Evolutionary conservation across 2,888 invertebrate species (phyloP).

Genomic region (Acholoe squamosa): DNA sequence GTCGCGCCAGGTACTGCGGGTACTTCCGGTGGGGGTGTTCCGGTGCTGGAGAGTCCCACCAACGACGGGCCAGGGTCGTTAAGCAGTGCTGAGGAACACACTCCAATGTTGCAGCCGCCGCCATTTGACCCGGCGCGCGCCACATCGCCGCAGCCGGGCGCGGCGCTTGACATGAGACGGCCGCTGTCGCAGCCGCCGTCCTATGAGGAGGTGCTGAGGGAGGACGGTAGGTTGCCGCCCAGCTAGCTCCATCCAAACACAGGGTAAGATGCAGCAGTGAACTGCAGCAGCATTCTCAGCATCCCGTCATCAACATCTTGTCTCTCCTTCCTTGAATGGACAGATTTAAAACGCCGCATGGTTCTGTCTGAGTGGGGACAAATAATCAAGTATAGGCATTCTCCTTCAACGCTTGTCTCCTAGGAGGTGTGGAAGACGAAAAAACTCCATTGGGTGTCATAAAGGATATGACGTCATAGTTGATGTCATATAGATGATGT

Average conservation of each 20-base stretch:
- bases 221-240: slow-evolving; percentile 58
- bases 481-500: background rate
- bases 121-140: background rate
- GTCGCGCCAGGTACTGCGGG: background rate
- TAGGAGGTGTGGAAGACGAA: too few relatives aligned
- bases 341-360: too few relatives aligned
- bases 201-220: slow-evolving; percentile 65
- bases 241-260: background rate
- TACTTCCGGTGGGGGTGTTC: background rate
- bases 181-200: slow-evolving; percentile 64
- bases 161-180: background rate
- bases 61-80: slow-evolving; percentile 8
- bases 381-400: too few relatives aligned
- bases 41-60: background rate
- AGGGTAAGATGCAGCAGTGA: background rate
- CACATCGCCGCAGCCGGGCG: slow-evolving; percentile 19
- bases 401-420: too few relatives aligned
- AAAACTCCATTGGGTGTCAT: too few relatives aligned
- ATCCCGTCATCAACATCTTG: background rate
- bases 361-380: too few relatives aligned
- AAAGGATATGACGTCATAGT: background rate
- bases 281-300: background rate
- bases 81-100: slow-evolving; percentile 57
- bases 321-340: background rate
- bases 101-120: slow-evolving; percentile 59